A percentile compares a stretch with the other conserved stretches of the same genome.
Evolutionary conservation across 92 coral and sea anemone species (phyloP).

Genomic region (Palythoa grandiflora): DNA sequence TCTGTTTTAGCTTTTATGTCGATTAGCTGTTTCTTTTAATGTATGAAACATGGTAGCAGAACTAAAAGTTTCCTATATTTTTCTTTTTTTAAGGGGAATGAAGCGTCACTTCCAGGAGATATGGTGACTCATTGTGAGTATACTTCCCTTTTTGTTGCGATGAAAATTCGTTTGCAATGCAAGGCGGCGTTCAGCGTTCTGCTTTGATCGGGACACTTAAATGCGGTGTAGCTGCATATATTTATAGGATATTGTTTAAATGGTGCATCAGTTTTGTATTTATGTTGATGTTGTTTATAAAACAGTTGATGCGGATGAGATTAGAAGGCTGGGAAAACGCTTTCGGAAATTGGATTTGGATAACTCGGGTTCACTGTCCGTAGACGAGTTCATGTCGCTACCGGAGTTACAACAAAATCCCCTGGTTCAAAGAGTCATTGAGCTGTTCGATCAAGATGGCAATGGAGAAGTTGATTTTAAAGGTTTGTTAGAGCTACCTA

Average conservation of each 20-base stretch:
- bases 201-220: conserved; percentile 39
- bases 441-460: conserved; percentile 96
- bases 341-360: conserved; percentile 96
- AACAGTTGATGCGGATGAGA: conserved; percentile 97
- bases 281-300: conserved; percentile 52
- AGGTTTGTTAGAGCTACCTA: conserved; percentile 72
- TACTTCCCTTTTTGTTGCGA: conserved; percentile 26
- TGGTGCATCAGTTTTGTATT: conserved; percentile 38
- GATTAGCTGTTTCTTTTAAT: conserved; percentile 30
- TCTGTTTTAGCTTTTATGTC: conserved; percentile 27
- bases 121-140: conserved; percentile 99
- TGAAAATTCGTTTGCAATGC: not conserved
- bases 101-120: conserved; percentile 91
- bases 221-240: conserved; percentile 34
- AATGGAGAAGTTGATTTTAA: conserved; percentile 99
- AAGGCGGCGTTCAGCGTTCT: conserved; percentile 1
- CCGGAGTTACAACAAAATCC: conserved; percentile 99
- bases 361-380: conserved; percentile 96
- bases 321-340: conserved; percentile 94
- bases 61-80: conserved; percentile 25
- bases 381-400: conserved; percentile 98
- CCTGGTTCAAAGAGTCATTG: conserved; percentile 97
- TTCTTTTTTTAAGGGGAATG: conserved; percentile 86
- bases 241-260: conserved; percentile 45
- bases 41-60: not conserved